These are phyloP conservation scores for Ailurus styani DNA, from an alignment of 2,113 vertebrate genomes.

Conservation along the genomic window DNA sequence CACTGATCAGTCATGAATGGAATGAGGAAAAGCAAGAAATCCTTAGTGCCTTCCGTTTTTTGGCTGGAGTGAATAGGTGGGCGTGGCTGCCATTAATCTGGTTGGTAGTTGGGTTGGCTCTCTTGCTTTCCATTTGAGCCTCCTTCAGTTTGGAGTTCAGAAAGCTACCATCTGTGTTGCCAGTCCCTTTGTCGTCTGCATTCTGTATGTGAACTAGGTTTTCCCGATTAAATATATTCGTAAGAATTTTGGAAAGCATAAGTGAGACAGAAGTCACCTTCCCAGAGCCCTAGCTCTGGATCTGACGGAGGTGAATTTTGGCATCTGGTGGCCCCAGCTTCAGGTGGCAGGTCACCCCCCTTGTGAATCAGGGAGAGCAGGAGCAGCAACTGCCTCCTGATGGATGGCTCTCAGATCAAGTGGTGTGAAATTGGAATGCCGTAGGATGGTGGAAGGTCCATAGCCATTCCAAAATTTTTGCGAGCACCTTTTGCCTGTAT, in stretches of 20 bases:
- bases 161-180: not conserved
- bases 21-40: not conserved
- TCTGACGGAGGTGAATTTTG: not conserved
- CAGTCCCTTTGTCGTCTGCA: not conserved
- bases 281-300: not conserved
- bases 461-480: not conserved
- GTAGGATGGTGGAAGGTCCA: not conserved
- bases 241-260: not conserved
- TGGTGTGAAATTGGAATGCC: not conserved
- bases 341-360: rapidly evolving
- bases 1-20: not conserved
- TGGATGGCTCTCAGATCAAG: too few relatives aligned
- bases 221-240: not conserved
- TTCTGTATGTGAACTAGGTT: not conserved
- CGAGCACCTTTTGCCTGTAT: not conserved
- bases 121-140: not conserved
- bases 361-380: not conserved
- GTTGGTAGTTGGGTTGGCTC: not conserved
- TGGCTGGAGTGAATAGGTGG: not conserved
- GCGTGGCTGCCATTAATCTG: not conserved
- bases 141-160: not conserved
- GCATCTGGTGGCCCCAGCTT: not conserved
- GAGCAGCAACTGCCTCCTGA: not conserved
- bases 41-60: not conserved
- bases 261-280: not conserved